A percentile compares a stretch with the other conserved stretches of the same genome.
Evolutionary conservation across 2,888 invertebrate genomes (phyloP).

Genomic region (Drosophila paranaensis): DNA sequence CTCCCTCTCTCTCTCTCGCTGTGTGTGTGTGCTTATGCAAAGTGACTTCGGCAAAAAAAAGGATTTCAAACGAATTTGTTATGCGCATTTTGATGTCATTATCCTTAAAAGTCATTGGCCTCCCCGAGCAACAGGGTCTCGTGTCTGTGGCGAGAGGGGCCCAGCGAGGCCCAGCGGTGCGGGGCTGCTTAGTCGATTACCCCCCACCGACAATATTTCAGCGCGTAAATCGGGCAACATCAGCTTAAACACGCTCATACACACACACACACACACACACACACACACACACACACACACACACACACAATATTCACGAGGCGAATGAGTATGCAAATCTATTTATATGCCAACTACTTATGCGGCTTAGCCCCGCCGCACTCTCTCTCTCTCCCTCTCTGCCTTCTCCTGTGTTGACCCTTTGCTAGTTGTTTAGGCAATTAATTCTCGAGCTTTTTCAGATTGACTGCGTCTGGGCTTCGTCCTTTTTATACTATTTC

Average conservation of each 20-base stretch:
- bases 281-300: conserved; percentile 13
- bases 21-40: conserved; percentile 57
- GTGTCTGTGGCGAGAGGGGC: not conserved
- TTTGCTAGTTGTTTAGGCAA: conserved; percentile 59
- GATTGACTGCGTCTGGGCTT: conserved; percentile 45
- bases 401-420: not conserved
- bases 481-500: conserved; percentile 20
- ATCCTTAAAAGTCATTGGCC: conserved; percentile 75
- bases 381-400: not conserved
- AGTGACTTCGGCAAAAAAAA: conserved; percentile 56
- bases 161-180: not conserved
- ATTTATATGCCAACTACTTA: conserved; percentile 69
- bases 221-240: conserved; percentile 27
- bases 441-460: conserved; percentile 62
- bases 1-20: too few species aligned
- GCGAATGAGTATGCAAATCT: conserved; percentile 65
- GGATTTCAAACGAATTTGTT: conserved; percentile 74
- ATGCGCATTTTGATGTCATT: conserved; percentile 77
- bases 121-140: conserved; percentile 14
- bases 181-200: conserved; percentile 11
- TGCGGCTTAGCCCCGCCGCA: conserved; percentile 42
- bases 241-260: conserved; percentile 31
- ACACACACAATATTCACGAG: conserved; percentile 7
- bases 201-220: conserved; percentile 4
- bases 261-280: conserved; percentile 3